Base-by-base conservation (phyloP, 92 coral and sea anemone genomes). In the Isaurus tuberculatus region DNA sequence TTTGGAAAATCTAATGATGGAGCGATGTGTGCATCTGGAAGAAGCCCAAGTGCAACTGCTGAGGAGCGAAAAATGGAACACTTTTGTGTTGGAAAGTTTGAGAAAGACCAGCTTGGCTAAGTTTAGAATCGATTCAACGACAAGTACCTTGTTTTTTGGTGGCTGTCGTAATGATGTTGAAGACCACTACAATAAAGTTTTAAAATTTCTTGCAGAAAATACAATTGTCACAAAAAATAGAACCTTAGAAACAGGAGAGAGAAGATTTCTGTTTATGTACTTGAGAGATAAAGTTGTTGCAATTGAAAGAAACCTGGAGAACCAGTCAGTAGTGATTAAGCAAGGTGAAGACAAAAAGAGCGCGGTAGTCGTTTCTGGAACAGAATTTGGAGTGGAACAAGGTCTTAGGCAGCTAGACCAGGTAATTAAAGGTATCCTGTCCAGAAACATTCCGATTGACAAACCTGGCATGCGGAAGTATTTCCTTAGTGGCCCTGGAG, bases 381-480 rank as follows among this genome's bases (percentile, higher is more conserved):
- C 97, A 0, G 88, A 37, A 42, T 93, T 81, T 2, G 97, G 97
- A 0, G 89, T 91, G 3, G 36, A 57, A 40, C 55, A 69, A 22
- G 92, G 79, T 33, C 69, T 44, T 20, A 27, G 58, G 0, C 9
- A 42, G 34, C 23, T 93, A 4, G 17, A 57, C 15, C 48, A 84
- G 28, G 55, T 92, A 2, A 67, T 90, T 14, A 40, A 73, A 5
- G 23, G 40, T 14, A 60, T 89, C 60, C n/a, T 49, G 32, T 42
- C 26, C 46, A 75, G n/a, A 3, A 77, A 43, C 8, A 40, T 94
- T 11, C 36, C 75, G 14, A 11, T 91, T 58, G 81, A 91, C 53
- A 87, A 89, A 63, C 98, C 93, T 11, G 95, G 93, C 5, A 94
- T 85, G 94, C 88, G 88, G 15, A 84, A 87, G 57, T 86, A 55